These are phyloP conservation scores for Parambassis ranga DNA, from an alignment of 2,797 vertebrate species.

Conservation along the genomic window DNA sequence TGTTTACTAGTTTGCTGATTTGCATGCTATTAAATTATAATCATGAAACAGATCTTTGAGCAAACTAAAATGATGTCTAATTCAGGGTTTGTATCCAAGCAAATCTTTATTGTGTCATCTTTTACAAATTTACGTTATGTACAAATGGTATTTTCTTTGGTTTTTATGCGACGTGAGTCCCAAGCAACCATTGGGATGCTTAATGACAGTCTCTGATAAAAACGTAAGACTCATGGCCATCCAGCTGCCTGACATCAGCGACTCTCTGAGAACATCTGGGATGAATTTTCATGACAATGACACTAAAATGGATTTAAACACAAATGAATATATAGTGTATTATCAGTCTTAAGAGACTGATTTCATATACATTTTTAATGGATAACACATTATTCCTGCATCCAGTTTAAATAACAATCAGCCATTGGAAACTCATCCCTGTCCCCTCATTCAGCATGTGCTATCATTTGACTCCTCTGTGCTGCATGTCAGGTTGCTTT, in stretches of 20 bases:
- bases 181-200: slow-evolving; percentile 62
- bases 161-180: slow-evolving; percentile 64
- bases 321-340: too few relatives aligned
- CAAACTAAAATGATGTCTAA: background rate
- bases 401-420: slow-evolving; percentile 14
- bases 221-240: slow-evolving; percentile 61
- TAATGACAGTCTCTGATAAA: slow-evolving; percentile 54
- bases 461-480: slow-evolving; percentile 30
- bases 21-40: background rate
- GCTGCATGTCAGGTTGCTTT: slow-evolving; percentile 41
- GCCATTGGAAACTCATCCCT: slow-evolving; percentile 65
- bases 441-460: slow-evolving; percentile 47
- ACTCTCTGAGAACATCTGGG: slow-evolving; percentile 41
- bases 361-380: too few relatives aligned
- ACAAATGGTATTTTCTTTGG: slow-evolving; percentile 64
- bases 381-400: background rate
- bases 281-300: slow-evolving; percentile 54
- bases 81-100: slow-evolving; percentile 49
- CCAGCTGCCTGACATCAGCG: slow-evolving; percentile 32
- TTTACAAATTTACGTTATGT: slow-evolving; percentile 52
- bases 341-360: too few relatives aligned
- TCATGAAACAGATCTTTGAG: background rate
- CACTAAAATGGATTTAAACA: too few relatives aligned
- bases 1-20: background rate
- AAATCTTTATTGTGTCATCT: slow-evolving; percentile 35